phyloP scores from a whole-genome alignment of 2,888 invertebrate species.

The Drosophila borealis region DNA sequence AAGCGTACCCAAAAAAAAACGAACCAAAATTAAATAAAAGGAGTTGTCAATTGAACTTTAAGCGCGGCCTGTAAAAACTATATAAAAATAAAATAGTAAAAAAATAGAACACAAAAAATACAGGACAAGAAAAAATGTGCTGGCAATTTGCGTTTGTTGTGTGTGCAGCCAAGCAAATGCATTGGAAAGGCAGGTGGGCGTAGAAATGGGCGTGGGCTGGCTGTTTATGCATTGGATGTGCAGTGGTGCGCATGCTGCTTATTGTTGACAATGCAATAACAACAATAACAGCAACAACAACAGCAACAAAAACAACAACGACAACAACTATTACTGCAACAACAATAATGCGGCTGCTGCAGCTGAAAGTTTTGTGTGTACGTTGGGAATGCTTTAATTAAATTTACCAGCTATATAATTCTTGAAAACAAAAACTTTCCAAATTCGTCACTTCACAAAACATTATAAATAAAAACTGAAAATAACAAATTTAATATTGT shows the following conservation, averaged over 20 bases:
- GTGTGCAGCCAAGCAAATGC: conserved; percentile 58
- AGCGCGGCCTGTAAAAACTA: conserved; percentile 27
- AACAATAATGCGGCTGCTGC: conserved; percentile 46
- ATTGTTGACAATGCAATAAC: conserved; percentile 65
- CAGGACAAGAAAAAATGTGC: conserved; percentile 25
- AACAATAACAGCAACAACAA: conserved; percentile 41
- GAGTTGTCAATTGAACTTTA: conserved; percentile 36
- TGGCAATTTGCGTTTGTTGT: conserved; percentile 56
- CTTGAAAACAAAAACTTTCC: conserved; percentile 12
- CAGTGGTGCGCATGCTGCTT: conserved; percentile 54
- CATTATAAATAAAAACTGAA: neutral
- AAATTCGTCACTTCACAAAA: neutral
- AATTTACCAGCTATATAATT: conserved; percentile 40
- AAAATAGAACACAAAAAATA: conserved; percentile 12
- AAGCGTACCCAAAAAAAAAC: neutral
- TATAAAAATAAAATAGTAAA: conserved; percentile 15
- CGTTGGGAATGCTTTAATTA: conserved; percentile 62
- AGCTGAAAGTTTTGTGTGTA: conserved; percentile 41
- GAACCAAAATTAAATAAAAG: neutral
- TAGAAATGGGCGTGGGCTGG: neutral
- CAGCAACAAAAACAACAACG: conserved; percentile 28
- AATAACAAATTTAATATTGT: neutral
- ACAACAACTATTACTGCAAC: conserved; percentile 29
- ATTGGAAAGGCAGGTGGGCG: conserved; percentile 32
- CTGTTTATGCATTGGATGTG: conserved; percentile 56